Base-by-base conservation (phyloP, 2,113 vertebrate species). In the Myotis davidii region DNA sequence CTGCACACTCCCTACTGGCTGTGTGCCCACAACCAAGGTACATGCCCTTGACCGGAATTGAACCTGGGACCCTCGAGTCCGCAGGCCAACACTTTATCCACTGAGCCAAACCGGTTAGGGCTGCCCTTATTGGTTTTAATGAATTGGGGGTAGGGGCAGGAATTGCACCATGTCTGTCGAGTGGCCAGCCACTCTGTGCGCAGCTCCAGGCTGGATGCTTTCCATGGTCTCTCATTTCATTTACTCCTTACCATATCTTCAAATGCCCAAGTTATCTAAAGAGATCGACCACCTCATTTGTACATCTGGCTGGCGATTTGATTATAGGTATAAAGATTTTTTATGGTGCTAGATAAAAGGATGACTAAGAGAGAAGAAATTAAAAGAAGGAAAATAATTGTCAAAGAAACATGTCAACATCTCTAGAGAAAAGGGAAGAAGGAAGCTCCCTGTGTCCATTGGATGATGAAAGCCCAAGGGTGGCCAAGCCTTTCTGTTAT, bases 251-350 rank as follows among this genome's bases (percentile, higher is more conserved):
- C 3, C 13, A 0, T n/a, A 78, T 48, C 52, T 86, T 95, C 93
- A 92, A 94, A 93, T 39, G 88, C 73, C 82, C 64, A 76, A 90
- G 96, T 73, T 18, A 86, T 64, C 73, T 45, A 88, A 79, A 34
- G 81, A 90, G 4, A 85, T 17, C 56, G 32, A 59, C 54, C 82
- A 61, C n/a, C 72, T 82, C 78, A 86, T 48, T 82, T 14, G 59
- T 54, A 34, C 69, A 27, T 61, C 81, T 82, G 77, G 59, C 59
- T 79, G 61, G 42, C 82, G 78, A 91, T 89, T 29, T 72, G 64
- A 77, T 65, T 64, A 90, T 10, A 92, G 48, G 85, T 25, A 83
- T n/a, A 82, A 52, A 88, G 61, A 85, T 18, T 90, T 90, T 95
- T 78, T 94, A 54, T 73, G 73, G n/a, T 56, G 83, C 42, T 9